phyloP scores from a whole-genome alignment of 2,888 invertebrate genomes.

The Sepiola atlantica region DNA sequence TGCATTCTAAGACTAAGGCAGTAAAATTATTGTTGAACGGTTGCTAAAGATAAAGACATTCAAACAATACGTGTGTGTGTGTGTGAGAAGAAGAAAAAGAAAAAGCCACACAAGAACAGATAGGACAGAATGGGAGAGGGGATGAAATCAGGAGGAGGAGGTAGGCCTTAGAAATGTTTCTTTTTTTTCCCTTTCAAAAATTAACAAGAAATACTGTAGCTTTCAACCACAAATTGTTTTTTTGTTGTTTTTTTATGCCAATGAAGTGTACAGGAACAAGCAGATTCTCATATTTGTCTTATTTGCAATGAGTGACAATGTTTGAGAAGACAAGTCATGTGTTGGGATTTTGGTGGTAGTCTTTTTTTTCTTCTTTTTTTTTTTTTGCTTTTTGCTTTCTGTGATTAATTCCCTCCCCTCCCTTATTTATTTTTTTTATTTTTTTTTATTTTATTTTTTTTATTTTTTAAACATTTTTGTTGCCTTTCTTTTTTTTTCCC shows the following conservation, averaged over 20 bases:
- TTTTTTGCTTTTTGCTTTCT: background rate
- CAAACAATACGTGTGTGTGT: background rate
- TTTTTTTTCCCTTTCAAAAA: background rate
- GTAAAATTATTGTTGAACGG: background rate
- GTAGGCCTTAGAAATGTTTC: too few species aligned
- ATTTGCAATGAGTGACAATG: conserved; percentile 43
- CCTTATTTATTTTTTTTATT: background rate
- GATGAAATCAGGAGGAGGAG: background rate
- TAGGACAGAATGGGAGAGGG: background rate
- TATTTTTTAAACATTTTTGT: background rate
- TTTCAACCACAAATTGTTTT: conserved; percentile 34
- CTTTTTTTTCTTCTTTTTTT: background rate
- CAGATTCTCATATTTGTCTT: conserved; percentile 10
- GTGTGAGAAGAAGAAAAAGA: background rate
- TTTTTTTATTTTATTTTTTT: background rate
- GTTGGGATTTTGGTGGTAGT: too few species aligned
- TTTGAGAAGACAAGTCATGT: conserved; percentile 45
- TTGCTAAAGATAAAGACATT: background rate
- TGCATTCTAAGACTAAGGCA: background rate
- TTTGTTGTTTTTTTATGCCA: background rate
- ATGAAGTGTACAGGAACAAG: conserved; percentile 42
- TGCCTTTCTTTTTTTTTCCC: background rate
- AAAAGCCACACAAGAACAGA: background rate
- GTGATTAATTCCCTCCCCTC: background rate
- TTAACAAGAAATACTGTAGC: conserved; percentile 24